These are phyloP conservation scores for Rhopalosiphum nymphaeae DNA, from an alignment of 2,888 invertebrate species.

Conservation along the genomic window DNA sequence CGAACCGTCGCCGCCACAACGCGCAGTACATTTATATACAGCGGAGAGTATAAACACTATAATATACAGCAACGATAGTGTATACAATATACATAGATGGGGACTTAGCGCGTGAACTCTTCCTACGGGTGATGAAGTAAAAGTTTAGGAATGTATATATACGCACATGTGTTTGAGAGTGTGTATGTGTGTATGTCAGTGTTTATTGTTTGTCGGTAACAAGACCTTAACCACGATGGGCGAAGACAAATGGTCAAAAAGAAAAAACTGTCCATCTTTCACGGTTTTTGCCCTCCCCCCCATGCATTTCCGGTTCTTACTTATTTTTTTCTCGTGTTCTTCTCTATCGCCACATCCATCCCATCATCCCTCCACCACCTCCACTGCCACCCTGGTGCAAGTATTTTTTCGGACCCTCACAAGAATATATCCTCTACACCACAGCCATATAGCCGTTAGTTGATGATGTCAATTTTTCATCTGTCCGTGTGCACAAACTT, in stretches of 20 bases:
- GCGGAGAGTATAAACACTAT: neutral
- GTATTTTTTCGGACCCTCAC: slow-evolving; percentile 25
- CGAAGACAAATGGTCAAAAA: slow-evolving; percentile 66
- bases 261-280: slow-evolving; percentile 67
- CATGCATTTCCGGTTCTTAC: slow-evolving; percentile 60
- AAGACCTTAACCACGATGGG: slow-evolving; percentile 42
- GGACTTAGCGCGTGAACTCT: neutral
- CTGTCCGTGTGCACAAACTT: slow-evolving; percentile 51
- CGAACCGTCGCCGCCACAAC: neutral
- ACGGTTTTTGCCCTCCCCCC: slow-evolving; percentile 66
- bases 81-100: neutral
- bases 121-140: slow-evolving; percentile 13
- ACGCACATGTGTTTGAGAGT: no score
- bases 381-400: neutral
- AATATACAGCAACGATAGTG: neutral
- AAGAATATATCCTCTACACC: neutral
- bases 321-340: slow-evolving; percentile 59
- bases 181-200: neutral
- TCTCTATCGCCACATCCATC: slow-evolving; percentile 67
- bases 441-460: neutral
- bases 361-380: neutral
- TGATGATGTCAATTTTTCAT: slow-evolving; percentile 65
- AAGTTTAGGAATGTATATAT: slow-evolving; percentile 34
- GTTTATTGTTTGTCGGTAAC: slow-evolving; percentile 63
- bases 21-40: neutral